A percentile compares a stretch with the other conserved stretches of the same genome.
phyloP scores from a whole-genome alignment of 2,888 invertebrate species.

The Dolichomitus sp. region DNA sequence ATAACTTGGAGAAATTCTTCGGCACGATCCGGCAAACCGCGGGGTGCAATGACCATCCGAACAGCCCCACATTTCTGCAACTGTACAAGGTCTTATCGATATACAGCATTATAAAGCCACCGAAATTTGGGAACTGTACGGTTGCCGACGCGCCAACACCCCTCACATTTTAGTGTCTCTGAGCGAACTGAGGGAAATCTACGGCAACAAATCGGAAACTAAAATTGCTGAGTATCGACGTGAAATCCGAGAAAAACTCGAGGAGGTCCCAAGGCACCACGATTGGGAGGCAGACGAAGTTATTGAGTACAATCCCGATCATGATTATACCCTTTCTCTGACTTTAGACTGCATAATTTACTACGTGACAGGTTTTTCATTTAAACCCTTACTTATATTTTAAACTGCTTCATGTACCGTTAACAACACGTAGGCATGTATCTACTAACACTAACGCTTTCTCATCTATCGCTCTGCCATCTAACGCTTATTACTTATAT shows the following conservation, averaged over 20 bases:
- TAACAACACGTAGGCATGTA: constrained; percentile 5
- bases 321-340: too few relatives aligned
- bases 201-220: constrained; percentile 13
- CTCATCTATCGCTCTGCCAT: constrained; percentile 4
- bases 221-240: constrained; percentile 31
- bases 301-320: too few relatives aligned
- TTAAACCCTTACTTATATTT: constrained; percentile 14
- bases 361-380: constrained; percentile 50
- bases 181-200: constrained; percentile 56
- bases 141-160: constrained; percentile 41
- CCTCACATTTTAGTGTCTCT: constrained; percentile 39
- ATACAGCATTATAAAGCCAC: constrained; percentile 54
- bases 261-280: constrained; percentile 10
- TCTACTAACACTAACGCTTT: neutral
- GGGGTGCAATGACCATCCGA: constrained; percentile 55
- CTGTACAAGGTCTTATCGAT: constrained; percentile 65
- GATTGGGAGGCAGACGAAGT: constrained; percentile 51
- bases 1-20: constrained; percentile 58
- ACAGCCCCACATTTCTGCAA: constrained; percentile 64
- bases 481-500: neutral
- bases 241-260: neutral
- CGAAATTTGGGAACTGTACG: constrained; percentile 67
- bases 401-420: neutral
- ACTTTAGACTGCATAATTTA: constrained; percentile 52
- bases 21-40: constrained; percentile 51